Percentiles rank a stretch among this genome's conserved stretches.
These are phyloP conservation scores for Epinotia brunnichana DNA, from an alignment of 2,888 invertebrate species.

Conservation along the genomic window DNA sequence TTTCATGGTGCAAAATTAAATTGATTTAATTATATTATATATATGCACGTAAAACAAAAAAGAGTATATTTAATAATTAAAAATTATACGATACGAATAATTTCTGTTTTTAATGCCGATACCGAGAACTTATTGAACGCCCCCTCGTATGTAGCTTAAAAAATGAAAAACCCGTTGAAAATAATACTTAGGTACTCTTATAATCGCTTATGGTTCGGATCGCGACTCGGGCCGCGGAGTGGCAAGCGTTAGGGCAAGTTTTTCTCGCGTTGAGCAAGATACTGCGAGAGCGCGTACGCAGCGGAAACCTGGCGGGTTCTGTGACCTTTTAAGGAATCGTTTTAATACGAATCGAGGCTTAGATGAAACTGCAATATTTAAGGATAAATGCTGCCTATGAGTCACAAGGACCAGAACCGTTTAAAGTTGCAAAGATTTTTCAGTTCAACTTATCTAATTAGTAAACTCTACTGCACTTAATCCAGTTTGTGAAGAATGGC, in stretches of 20 bases:
- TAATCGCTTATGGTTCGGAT: conserved; percentile 47
- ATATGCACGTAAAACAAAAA: no score
- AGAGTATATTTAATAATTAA: no score
- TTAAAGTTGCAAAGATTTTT: background rate
- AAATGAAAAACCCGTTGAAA: background rate
- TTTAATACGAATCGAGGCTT: conserved; percentile 50
- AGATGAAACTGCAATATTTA: conserved; percentile 36
- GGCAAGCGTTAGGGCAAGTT: conserved; percentile 61
- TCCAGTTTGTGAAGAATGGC: no score
- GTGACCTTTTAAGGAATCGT: conserved; percentile 61
- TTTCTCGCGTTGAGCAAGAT: conserved; percentile 64
- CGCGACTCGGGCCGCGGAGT: conserved; percentile 48
- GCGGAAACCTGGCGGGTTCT: conserved; percentile 59
- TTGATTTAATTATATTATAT: no score
- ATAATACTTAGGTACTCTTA: conserved; percentile 20
- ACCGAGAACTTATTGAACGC: no score
- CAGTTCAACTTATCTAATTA: background rate
- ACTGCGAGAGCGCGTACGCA: conserved; percentile 48
- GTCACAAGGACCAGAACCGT: background rate
- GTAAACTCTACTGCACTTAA: background rate
- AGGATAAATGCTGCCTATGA: conserved; percentile 20
- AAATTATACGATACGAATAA: no score
- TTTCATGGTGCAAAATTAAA: no score
- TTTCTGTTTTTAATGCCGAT: no score
- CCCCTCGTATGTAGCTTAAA: no score